phyloP scores from a whole-genome alignment of 2,797 vertebrate species.

The Chaenodraco wilsoni region DNA sequence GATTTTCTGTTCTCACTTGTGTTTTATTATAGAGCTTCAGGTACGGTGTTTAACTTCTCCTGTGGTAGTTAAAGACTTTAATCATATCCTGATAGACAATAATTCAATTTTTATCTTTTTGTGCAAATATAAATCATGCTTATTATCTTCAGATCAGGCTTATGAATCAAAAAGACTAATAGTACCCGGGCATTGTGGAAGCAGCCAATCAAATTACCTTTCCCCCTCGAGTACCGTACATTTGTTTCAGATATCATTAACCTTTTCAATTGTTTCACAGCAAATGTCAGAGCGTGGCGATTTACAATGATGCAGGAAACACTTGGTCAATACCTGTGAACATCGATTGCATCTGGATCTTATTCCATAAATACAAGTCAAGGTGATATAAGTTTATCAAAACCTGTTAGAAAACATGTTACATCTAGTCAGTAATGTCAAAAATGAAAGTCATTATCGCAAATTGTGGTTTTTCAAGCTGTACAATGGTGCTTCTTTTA shows the following conservation, averaged over 20 bases:
- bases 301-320: slow-evolving; percentile 46
- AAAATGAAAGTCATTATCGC: background rate
- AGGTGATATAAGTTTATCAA: background rate
- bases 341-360: slow-evolving; percentile 33
- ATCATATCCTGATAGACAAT: background rate
- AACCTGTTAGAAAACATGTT: background rate
- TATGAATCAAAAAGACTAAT: slow-evolving; percentile 33
- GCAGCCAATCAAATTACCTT: slow-evolving; percentile 23
- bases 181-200: slow-evolving; percentile 15
- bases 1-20: background rate
- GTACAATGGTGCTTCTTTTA: background rate
- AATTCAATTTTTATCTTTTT: slow-evolving; percentile 21
- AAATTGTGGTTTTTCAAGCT: background rate
- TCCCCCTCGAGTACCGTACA: slow-evolving; percentile 22
- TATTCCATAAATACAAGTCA: slow-evolving; percentile 1
- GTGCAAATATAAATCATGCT: slow-evolving; percentile 15
- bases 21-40: background rate
- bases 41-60: background rate
- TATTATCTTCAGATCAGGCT: slow-evolving; percentile 25
- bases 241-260: slow-evolving; percentile 71
- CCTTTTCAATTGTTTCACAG: slow-evolving; percentile 70
- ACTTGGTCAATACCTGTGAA: slow-evolving; percentile 41
- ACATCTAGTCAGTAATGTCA: background rate
- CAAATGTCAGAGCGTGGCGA: slow-evolving; percentile 68
- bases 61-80: background rate